Evolutionary conservation across 2,888 invertebrate genomes (phyloP).

Genomic region (Ectobius pallidus): DNA sequence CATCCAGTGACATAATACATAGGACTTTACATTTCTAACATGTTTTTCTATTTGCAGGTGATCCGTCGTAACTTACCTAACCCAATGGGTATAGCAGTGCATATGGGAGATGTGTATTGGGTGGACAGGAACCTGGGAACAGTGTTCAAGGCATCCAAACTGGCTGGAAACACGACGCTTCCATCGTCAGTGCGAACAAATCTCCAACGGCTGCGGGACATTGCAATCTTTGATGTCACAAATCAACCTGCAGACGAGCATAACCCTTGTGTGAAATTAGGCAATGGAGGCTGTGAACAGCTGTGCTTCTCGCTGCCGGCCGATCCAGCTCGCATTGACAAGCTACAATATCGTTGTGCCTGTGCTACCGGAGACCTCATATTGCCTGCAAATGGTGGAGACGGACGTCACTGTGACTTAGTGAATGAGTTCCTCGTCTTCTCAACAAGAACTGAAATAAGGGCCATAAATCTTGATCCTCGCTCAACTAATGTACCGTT

Average conservation of each 20-base stretch:
- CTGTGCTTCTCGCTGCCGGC: conserved; percentile 92
- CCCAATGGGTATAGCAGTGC: conserved; percentile 91
- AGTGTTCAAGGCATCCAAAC: conserved; percentile 75
- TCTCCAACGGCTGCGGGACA: conserved; percentile 84
- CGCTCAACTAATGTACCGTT: conserved; percentile 83
- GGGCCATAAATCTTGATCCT: conserved; percentile 88
- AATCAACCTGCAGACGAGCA: conserved; percentile 85
- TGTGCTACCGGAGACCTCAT: conserved; percentile 86
- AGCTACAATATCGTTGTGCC: conserved; percentile 72
- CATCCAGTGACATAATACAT: too few species aligned
- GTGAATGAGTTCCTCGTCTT: conserved; percentile 92
- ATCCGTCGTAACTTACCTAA: conserved; percentile 88
- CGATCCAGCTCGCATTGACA: conserved; percentile 52
- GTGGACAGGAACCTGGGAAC: conserved; percentile 90
- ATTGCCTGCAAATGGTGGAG: conserved; percentile 63
- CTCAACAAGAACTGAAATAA: conserved; percentile 91
- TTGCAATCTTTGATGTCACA: conserved; percentile 87
- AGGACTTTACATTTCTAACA: too few species aligned
- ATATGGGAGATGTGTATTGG: conserved; percentile 88
- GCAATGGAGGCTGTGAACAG: conserved; percentile 90
- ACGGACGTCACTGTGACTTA: conserved; percentile 71
- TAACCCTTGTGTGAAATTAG: conserved; percentile 74
- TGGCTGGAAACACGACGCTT: conserved; percentile 67
- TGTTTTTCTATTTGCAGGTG: conserved; percentile 59
- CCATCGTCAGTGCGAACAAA: conserved; percentile 80